Evolutionary conservation across 2,797 vertebrate genomes (phyloP), one percentile per base, ranked within the genome.

Genomic region (Phalanger gymnotis): DNA sequence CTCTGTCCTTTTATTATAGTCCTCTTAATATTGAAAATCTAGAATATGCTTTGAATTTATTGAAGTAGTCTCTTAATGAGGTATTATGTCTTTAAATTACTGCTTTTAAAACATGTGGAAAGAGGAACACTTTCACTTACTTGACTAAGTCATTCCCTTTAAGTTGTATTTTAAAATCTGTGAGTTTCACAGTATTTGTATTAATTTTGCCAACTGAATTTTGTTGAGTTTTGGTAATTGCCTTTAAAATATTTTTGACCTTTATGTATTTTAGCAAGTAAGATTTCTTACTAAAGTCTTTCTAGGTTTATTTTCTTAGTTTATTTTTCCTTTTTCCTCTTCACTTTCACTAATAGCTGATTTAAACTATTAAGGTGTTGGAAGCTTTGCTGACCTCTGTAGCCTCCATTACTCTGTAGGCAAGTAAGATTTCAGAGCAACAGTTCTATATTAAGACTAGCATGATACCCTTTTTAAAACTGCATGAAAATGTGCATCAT

Each of bases 311-410:
- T 98, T 98, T 98, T 98, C 98, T 99, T 98, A 98, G 99, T 98
- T 98, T 98, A 97, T 97, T 98, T 98, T 97, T 99, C 98, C 95
- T 99, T 99, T 99, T 98, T 98, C 99, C 98, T 99, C 99, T 99
- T 98, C 90, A 99, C 99, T 99, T 98, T 99, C 99, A 99, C 98
- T 99, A 99, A 99, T 99, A 99, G 99, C 99, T 99, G 99, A 98
- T 99, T 98, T 99, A 99, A 99, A 99, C 99, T 99, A 98, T 99
- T 99, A 99, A 99, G 96, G 98, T 99, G 97, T 99, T 98, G 99
- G 98, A 99, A 99, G 98, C 98, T 98, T 98, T 99, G 99, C 98
- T 99, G 98, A 99, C 98, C 99, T 98, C 98, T 99, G 96, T 99
- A 99, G 98, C 97, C 98, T 98, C 98, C 98, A 98, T 98, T 98